Evolutionary conservation across 2,113 vertebrate species (phyloP).

Genomic region (Burhinus oedicnemus): DNA sequence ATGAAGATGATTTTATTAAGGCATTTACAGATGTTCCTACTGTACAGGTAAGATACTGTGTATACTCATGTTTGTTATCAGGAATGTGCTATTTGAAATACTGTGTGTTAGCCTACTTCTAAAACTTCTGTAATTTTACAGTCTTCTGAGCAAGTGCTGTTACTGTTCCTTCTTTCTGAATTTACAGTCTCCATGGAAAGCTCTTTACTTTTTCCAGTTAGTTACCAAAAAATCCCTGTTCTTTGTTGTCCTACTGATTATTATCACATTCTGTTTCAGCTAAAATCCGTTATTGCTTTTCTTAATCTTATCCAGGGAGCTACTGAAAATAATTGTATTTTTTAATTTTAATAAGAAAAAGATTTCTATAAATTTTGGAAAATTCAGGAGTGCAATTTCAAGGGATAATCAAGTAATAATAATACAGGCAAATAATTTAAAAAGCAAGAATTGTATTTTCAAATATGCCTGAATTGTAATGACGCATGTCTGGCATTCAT

Average conservation of each 20-base stretch:
- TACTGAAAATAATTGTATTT: not conserved
- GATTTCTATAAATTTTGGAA: not conserved
- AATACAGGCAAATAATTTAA: not conserved
- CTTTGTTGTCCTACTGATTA: not conserved
- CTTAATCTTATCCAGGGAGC: not conserved
- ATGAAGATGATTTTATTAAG: conserved; percentile 95
- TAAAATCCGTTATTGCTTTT: not conserved
- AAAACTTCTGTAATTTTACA: not conserved
- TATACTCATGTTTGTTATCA: not conserved
- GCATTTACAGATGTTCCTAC: conserved; percentile 93
- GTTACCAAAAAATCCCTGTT: not conserved
- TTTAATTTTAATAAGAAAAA: not conserved
- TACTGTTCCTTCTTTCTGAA: not conserved
- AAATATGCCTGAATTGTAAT: not conserved
- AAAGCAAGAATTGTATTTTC: not conserved
- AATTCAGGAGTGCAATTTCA: not conserved
- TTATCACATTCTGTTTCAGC: not conserved
- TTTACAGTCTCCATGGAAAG: not conserved
- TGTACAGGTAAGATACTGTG: conserved; percentile 82
- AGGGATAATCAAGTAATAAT: not conserved
- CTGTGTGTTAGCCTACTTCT: not conserved
- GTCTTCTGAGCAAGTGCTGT: not conserved
- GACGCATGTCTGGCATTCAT: not conserved
- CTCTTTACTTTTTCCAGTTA: not conserved
- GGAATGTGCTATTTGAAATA: not conserved